phyloP scores from a whole-genome alignment of 2,113 vertebrate genomes.

The Pachyramphus minor region DNA sequence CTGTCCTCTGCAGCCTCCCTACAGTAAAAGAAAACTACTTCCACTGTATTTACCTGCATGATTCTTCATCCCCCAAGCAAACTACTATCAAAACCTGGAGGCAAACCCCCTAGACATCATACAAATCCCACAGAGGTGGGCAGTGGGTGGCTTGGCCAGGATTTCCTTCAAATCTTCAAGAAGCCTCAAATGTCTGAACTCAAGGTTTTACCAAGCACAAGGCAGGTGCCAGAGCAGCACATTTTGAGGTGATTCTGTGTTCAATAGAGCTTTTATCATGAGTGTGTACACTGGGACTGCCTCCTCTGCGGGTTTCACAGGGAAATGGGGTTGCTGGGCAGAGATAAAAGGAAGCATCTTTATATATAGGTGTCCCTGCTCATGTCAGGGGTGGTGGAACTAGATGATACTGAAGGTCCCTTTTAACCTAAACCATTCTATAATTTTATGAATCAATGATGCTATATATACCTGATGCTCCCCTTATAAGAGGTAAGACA shows the following conservation, averaged over 20 bases:
- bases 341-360: neutral
- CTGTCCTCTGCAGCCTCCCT: neutral
- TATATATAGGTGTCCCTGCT: neutral
- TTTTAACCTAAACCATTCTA: neutral
- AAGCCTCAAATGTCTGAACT: neutral
- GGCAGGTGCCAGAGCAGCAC: neutral
- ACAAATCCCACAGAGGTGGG: neutral
- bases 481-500: neutral
- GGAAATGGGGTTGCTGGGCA: neutral
- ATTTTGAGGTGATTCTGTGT: neutral
- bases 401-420: neutral
- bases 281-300: accelerated
- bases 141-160: neutral
- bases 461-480: neutral
- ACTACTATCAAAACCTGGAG: neutral
- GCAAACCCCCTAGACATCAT: accelerated
- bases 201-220: neutral
- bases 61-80: neutral
- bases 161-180: neutral
- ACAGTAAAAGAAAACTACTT: neutral
- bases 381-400: neutral
- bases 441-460: neutral
- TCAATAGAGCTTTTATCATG: neutral
- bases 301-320: neutral
- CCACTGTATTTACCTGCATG: neutral